Evolutionary conservation across 2,797 vertebrate genomes (phyloP), one percentile per base, ranked within the genome.

Genomic region (Sebastes minor): DNA sequence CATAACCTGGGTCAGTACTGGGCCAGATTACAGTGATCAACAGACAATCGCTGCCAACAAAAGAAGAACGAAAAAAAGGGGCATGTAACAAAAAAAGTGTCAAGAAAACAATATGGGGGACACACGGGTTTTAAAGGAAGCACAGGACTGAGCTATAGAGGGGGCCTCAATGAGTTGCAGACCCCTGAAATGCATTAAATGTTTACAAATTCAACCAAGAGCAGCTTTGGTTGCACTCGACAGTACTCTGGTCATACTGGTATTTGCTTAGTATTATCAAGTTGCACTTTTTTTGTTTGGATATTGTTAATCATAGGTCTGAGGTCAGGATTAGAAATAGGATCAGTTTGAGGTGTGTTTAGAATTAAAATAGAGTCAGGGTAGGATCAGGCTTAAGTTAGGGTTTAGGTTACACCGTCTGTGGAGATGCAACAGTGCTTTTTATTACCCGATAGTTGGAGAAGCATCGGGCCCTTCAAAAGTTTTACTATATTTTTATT

Each of bases 1-100:
- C 94, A 94, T 85, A 94, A 89, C 91, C 92, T 97, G 88, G 93
- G 95, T 86, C 97, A 97, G 87, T 97, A 97, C 88, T 97, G 97
- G 97, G 94, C 96, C 87, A 92, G 93, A 88, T 81, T 95, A 92
- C 94, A 95, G 91, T 95, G 91, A 95, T 74, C 81, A 25, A 79
- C 77, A 87, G 89, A 84, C 80, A 76, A 73, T 81, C 23, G 11
- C 66, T 84, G 76, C 63, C 78, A 53, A 64, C 8, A 65, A 61
- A 80, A 77, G 70, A 81, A n/a, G 10, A 23, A 57, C 27, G 4
- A 59, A 67, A 42, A 70, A 72, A 13, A n/a, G 42, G 79, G 88
- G 85, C 63, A 76, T 86, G 78, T 88, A 71, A 81, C 70, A 82
- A 73, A 74, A 86, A 86, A 79, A 76, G 76, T 79, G 85, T 71